Percentiles rank a stretch among this genome's conserved stretches.
phyloP scores from a whole-genome alignment of 2,113 vertebrate genomes.

The Ptychochromis oligacanthus region DNA sequence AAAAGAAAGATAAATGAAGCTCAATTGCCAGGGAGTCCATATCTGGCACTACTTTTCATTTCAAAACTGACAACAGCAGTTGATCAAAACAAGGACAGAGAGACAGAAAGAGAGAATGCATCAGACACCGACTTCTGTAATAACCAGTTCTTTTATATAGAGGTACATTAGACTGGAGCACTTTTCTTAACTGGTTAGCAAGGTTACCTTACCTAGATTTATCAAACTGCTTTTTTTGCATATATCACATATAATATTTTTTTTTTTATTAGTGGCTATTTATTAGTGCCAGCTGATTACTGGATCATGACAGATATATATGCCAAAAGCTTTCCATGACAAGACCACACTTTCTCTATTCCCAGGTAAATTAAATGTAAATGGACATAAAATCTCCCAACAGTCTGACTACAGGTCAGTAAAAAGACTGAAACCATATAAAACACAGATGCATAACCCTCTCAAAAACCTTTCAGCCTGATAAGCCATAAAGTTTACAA shows the following conservation, averaged over 20 bases:
- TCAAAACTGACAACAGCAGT: slow-evolving; percentile 48
- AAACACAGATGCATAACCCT: background rate
- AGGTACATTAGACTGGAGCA: background rate
- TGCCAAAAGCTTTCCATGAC: background rate
- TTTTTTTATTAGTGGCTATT: background rate
- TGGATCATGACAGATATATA: background rate
- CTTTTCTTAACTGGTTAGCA: background rate
- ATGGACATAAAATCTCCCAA: background rate
- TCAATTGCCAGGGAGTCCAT: slow-evolving; percentile 38
- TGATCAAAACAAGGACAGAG: slow-evolving; percentile 40
- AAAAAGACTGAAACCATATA: background rate
- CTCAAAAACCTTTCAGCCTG: background rate
- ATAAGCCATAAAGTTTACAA: background rate
- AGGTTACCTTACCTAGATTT: background rate
- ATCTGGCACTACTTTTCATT: slow-evolving; percentile 54
- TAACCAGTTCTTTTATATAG: background rate
- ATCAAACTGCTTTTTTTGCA: background rate
- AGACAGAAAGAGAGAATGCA: background rate
- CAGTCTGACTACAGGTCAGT: background rate
- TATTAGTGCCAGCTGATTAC: background rate
- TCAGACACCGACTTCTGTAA: background rate
- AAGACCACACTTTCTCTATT: background rate
- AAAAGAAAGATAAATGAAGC: slow-evolving; percentile 52
- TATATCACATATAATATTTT: background rate
- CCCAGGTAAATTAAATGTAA: background rate